Conservation (phyloP, 2,888 invertebrate genomes). For the Drosophila paucipuncta region DNA sequence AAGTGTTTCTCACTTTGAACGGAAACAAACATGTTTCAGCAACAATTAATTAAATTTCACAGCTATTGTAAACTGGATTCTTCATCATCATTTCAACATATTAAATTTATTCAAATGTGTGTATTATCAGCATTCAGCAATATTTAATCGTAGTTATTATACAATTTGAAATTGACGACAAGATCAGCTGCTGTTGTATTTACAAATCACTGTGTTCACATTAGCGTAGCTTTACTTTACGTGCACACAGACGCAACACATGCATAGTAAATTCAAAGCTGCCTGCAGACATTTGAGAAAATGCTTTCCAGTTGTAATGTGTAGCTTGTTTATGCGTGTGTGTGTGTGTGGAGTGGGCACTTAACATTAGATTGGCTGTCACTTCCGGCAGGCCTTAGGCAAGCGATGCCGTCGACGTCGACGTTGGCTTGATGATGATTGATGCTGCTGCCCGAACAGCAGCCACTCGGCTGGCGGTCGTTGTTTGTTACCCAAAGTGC, state of each 20-base stretch:
- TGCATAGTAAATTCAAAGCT: constrained; percentile 3
- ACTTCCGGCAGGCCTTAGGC: constrained; percentile 74
- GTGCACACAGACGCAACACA: constrained; percentile 3
- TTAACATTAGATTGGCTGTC: constrained; percentile 77
- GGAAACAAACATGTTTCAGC: neutral
- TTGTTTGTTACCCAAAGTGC: constrained; percentile 26
- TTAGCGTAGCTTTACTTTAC: constrained; percentile 29
- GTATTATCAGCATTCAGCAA: neutral
- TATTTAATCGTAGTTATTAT: neutral
- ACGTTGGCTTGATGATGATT: constrained; percentile 68
- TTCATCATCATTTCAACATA: neutral
- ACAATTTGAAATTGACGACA: neutral
- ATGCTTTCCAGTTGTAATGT: constrained; percentile 69
- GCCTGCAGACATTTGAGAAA: constrained; percentile 69
- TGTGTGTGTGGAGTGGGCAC: constrained; percentile 72
- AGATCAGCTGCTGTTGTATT: neutral
- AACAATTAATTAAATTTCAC: neutral
- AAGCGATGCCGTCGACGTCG: constrained; percentile 46
- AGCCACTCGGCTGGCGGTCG: constrained; percentile 32
- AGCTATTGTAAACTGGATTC: neutral
- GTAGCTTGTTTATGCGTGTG: constrained; percentile 45
- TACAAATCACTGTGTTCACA: neutral
- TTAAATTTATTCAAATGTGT: neutral
- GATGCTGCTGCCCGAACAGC: constrained; percentile 57
- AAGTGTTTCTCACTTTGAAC: neutral